phyloP scores from a whole-genome alignment of 1,140 invertebrate genomes.

The Teleogryllus occipitalis region DNA sequence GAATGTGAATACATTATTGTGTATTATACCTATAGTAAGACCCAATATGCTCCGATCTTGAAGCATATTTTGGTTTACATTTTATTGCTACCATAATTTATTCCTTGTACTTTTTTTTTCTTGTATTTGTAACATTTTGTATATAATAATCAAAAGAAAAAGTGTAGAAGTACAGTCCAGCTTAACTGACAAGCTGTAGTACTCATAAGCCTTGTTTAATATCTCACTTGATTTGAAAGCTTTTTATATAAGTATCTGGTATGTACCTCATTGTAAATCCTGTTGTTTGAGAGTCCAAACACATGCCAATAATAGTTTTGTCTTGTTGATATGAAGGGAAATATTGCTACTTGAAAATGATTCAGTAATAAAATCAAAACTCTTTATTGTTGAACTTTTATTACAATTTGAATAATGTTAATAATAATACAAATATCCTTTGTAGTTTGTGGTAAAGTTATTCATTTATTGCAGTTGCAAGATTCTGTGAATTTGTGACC shows the following conservation, averaged over 20 bases:
- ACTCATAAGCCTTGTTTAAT: not conserved
- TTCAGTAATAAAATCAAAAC: conserved; percentile 2
- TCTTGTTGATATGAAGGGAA: not conserved
- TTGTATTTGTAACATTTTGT: not conserved
- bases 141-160: conserved; percentile 2
- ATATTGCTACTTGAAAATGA: conserved; percentile 2
- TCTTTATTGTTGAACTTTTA: not conserved
- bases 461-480: no score
- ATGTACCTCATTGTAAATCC: not conserved
- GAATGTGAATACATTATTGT: not conserved
- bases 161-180: not conserved
- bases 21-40: not conserved
- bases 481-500: no score
- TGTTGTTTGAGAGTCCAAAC: not conserved
- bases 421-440: not conserved
- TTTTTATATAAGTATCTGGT: not conserved
- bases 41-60: not conserved
- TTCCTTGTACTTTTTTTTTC: not conserved
- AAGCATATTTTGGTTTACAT: not conserved
- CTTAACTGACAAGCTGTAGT: not conserved
- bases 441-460: not conserved
- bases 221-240: not conserved
- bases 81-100: conserved; percentile 6
- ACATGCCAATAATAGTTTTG: not conserved
- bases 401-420: not conserved